These are phyloP conservation scores for Spatula clypeata DNA, from an alignment of 2,797 vertebrate genomes.

Conservation along the genomic window DNA sequence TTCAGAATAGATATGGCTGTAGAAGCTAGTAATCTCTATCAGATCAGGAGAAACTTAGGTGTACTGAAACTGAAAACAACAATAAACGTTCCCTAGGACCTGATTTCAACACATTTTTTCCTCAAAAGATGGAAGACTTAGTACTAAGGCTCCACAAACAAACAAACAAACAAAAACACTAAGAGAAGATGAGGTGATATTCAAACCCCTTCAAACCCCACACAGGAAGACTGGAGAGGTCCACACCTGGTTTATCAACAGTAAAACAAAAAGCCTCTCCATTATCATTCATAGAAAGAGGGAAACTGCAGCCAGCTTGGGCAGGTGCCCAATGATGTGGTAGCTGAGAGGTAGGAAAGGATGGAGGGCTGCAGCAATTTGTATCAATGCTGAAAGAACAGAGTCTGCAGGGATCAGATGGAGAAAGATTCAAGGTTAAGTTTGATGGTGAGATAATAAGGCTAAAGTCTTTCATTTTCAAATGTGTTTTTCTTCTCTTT, in stretches of 20 bases:
- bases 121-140: background rate
- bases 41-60: background rate
- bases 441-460: background rate
- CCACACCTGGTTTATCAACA: background rate
- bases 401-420: background rate
- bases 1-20: background rate
- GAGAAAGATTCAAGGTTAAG: background rate
- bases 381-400: background rate
- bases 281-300: background rate
- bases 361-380: background rate
- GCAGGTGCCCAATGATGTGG: rapidly evolving
- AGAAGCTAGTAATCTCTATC: background rate
- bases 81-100: background rate
- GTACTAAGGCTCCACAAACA: background rate
- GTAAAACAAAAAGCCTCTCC: background rate
- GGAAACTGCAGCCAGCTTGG: background rate
- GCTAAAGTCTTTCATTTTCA: background rate
- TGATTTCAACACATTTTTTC: background rate
- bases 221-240: background rate
- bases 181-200: background rate
- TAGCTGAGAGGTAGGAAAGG: background rate
- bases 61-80: background rate
- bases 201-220: background rate
- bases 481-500: rapidly evolving
- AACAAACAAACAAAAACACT: background rate